Conservation (phyloP, 2,888 invertebrate genomes). For the Linnaemya vulpina region DNA sequence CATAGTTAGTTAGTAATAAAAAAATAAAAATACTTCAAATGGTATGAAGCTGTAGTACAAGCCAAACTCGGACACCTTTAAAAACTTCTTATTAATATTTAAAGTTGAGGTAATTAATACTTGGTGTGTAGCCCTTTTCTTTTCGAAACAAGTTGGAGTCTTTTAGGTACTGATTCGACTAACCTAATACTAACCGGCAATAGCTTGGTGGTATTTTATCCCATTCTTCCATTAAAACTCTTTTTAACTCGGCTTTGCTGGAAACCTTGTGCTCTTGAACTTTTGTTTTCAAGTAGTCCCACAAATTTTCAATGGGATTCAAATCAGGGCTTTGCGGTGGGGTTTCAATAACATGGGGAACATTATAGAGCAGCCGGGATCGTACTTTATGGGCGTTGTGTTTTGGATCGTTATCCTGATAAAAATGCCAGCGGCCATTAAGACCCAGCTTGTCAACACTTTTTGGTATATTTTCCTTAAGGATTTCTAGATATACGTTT, state of each 20-base stretch:
- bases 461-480: conserved; percentile 5
- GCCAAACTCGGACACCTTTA: no score
- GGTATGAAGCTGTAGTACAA: no score
- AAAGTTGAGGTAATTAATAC: not conserved
- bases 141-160: not conserved
- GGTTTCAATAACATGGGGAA: not conserved
- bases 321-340: not conserved
- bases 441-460: not conserved
- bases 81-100: no score
- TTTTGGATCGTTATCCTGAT: not conserved
- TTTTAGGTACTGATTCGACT: not conserved
- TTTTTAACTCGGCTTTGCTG: not conserved
- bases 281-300: conserved; percentile 6
- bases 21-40: no score
- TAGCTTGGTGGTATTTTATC: not conserved
- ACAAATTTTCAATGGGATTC: conserved; percentile 3
- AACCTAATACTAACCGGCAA: no score
- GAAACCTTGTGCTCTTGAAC: not conserved
- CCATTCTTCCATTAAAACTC: not conserved
- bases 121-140: not conserved
- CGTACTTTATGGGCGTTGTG: conserved; percentile 2
- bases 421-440: not conserved
- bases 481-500: conserved; percentile 11
- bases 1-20: no score
- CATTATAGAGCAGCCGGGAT: not conserved